Percentiles rank a stretch among this genome's conserved stretches.
Evolutionary conservation across 2,797 vertebrate species (phyloP).

Genomic region (Karalla daura): DNA sequence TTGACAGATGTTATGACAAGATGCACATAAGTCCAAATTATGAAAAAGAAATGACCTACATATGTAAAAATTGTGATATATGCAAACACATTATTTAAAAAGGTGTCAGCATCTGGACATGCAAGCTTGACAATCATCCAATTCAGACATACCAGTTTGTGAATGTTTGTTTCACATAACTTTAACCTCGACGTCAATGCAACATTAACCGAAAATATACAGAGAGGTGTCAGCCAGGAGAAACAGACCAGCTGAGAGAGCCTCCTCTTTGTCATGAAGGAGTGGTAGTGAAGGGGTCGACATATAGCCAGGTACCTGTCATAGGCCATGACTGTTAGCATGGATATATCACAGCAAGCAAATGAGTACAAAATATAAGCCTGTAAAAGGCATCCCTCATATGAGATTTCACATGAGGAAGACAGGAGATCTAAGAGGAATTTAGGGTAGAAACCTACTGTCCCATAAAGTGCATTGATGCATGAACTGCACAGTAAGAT

Average conservation of each 20-base stretch:
- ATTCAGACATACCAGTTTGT: background rate
- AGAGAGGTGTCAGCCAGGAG: constrained; percentile 46
- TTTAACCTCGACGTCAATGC: background rate
- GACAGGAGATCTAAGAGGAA: constrained; percentile 51
- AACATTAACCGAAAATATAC: background rate
- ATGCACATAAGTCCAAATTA: background rate
- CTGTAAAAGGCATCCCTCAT: constrained; percentile 55
- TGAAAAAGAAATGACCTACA: background rate
- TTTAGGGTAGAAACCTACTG: constrained; percentile 65
- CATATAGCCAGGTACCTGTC: constrained; percentile 73
- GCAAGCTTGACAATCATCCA: background rate
- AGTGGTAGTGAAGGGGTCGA: constrained; percentile 53
- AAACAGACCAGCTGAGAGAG: constrained; percentile 48
- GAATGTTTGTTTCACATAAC: background rate
- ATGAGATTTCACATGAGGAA: constrained; percentile 37
- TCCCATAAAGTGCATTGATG: constrained; percentile 56
- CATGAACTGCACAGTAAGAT: constrained; percentile 59
- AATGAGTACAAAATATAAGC: constrained; percentile 58
- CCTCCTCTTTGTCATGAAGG: constrained; percentile 47
- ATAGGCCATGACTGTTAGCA: constrained; percentile 66
- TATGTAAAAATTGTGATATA: background rate
- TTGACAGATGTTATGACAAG: background rate
- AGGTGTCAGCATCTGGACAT: background rate
- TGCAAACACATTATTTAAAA: background rate
- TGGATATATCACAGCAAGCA: constrained; percentile 43